Conservation (phyloP, 2,888 invertebrate species). For the Hirtodrosophila histrioides region DNA sequence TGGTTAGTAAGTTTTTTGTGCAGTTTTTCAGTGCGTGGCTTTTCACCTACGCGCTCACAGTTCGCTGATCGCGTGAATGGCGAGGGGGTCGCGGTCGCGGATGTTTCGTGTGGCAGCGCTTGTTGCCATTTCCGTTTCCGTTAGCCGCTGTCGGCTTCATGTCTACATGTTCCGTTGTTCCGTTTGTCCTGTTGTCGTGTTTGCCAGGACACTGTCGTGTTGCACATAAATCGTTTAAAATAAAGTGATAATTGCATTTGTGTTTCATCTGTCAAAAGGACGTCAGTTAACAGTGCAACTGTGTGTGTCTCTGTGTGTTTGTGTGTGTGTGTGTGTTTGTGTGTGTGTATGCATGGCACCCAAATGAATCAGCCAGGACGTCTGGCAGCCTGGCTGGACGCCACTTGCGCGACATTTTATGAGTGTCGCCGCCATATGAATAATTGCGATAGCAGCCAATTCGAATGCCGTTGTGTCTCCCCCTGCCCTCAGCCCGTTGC, state of each 20-base stretch:
- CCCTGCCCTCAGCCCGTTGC: not conserved
- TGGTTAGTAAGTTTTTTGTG: slow-evolving; percentile 19
- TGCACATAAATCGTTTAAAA: slow-evolving; percentile 79
- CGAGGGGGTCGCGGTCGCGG: not conserved
- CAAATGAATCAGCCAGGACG: slow-evolving; percentile 22
- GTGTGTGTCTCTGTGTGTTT: too few species aligned
- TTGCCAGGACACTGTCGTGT: slow-evolving; percentile 54
- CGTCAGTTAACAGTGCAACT: slow-evolving; percentile 51
- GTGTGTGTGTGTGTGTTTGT: too few species aligned
- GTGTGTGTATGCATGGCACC: slow-evolving; percentile 1
- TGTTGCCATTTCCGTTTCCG: slow-evolving; percentile 79
- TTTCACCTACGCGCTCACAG: slow-evolving; percentile 33
- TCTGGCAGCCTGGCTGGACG: slow-evolving; percentile 37
- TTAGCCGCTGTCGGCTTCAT: slow-evolving; percentile 64
- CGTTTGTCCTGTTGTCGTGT: slow-evolving; percentile 24
- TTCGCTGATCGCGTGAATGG: not conserved
- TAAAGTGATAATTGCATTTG: slow-evolving; percentile 82
- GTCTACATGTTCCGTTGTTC: slow-evolving; percentile 65
- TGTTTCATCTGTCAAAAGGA: slow-evolving; percentile 78
- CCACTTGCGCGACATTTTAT: slow-evolving; percentile 75
- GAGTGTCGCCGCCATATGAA: slow-evolving; percentile 80
- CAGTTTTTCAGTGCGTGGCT: not conserved
- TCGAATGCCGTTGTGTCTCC: slow-evolving; percentile 61
- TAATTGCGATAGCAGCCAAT: slow-evolving; percentile 81
- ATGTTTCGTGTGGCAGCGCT: slow-evolving; percentile 57